Base-by-base conservation (phyloP, 2,797 vertebrate species). In the Paratrypauchen microcephalus region DNA sequence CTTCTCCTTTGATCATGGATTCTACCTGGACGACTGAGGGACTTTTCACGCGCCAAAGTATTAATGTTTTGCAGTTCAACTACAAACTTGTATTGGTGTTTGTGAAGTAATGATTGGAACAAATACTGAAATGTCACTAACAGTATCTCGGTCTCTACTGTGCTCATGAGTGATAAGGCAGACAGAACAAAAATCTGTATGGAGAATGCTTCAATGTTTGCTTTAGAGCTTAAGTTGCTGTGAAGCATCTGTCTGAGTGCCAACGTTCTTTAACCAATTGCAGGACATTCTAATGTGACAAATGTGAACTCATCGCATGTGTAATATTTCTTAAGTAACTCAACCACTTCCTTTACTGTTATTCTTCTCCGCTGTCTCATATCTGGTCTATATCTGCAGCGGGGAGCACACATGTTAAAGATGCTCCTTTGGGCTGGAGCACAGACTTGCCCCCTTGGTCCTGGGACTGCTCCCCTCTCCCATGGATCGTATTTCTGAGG, bases 401-500 rank as follows among this genome's bases (percentile, higher is more conserved):
- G 75, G 77, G 75, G 69, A 18, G 80, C 78, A 69, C 78, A 68
- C 70, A 87, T 85, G 87, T 87, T 91, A 89, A 91, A 87, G 83
- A 85, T 63, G 71, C 82, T 90, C 86, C 81, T n/a, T 81, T 84
- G 88, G 84, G 84, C 87, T 68, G 74, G 73, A 86, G 78, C 79
- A 74, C 77, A 69, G 83, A 77, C 83, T 74, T 76, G 71, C 63
- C 74, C 73, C 66, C 79, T 84, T 68, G 78, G 81, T 75, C 65
- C 78, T 73, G 83, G 89, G 89, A 91, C 32, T 39, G n/a, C 58
- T 75, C 72, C 67, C 78, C 82, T 68, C 78, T 82, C 76, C 59
- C 79, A 72, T 82, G 89, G 90, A 91, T 91, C 86, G 86, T 92
- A 91, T 93, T 93, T 93, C 91, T 90, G 85, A 91, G 85, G 91